Evolutionary conservation across 2,797 vertebrate species (phyloP).

Genomic region (Clarias laeviceps): DNA sequence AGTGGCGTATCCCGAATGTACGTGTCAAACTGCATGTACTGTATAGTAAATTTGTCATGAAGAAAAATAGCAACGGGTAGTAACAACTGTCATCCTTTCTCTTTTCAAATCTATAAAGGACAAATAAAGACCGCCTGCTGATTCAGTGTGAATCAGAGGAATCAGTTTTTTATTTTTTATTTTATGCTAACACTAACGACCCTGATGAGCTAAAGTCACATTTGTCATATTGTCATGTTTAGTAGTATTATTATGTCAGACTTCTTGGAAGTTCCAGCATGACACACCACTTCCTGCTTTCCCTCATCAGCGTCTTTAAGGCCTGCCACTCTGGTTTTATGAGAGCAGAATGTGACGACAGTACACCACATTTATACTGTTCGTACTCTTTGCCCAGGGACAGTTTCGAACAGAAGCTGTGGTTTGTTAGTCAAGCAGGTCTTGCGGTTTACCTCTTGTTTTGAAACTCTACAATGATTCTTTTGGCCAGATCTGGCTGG

Average conservation of each 20-base stretch:
- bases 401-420: constrained; percentile 24
- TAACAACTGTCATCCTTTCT: too few species aligned
- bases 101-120: neutral
- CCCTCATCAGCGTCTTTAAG: neutral
- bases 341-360: constrained; percentile 9
- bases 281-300: constrained; percentile 17
- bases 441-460: neutral
- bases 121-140: neutral
- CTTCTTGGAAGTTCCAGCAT: constrained; percentile 11
- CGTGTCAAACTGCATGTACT: neutral
- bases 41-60: too few species aligned
- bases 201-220: neutral
- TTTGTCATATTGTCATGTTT: neutral
- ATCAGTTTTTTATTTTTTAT: neutral
- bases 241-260: neutral
- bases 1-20: neutral
- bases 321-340: constrained; percentile 5
- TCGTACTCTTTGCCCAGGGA: neutral
- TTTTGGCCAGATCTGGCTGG: neutral
- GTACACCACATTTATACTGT: neutral
- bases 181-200: neutral
- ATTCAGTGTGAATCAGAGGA: neutral
- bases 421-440: neutral
- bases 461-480: neutral
- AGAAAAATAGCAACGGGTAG: neutral